Percentiles rank a stretch among this genome's conserved stretches.
phyloP scores from a whole-genome alignment of 2,797 vertebrate genomes.

The Neosilurus mollespiculum region DNA sequence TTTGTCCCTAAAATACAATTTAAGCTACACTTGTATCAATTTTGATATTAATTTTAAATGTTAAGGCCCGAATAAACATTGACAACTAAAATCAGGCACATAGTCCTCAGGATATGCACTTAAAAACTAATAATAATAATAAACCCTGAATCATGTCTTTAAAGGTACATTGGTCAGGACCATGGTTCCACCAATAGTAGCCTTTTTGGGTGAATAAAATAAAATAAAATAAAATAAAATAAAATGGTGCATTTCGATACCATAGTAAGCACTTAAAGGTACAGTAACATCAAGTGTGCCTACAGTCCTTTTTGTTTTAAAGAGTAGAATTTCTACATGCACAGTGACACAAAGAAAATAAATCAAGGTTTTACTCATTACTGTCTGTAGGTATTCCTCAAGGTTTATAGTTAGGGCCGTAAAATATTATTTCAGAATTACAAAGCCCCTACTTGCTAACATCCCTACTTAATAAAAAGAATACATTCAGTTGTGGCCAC shows the following conservation, averaged over 20 bases:
- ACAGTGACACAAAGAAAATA: not conserved
- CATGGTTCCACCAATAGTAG: not conserved
- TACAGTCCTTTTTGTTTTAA: not conserved
- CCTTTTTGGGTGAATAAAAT: not conserved
- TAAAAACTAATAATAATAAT: not conserved
- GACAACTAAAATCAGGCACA: not conserved
- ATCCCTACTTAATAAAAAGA: not conserved
- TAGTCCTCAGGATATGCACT: not conserved
- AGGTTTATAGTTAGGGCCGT: conserved; percentile 8
- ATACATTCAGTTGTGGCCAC: not conserved
- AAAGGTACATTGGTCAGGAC: not conserved
- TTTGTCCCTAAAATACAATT: not conserved
- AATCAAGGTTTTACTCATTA: not conserved
- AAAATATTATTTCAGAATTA: not conserved
- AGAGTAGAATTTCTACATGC: not conserved
- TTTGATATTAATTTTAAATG: not conserved
- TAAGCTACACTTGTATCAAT: not conserved
- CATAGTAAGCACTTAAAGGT: not conserved
- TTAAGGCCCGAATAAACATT: not conserved
- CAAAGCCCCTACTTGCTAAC: not conserved
- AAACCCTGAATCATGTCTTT: not conserved
- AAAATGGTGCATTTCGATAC: not conserved
- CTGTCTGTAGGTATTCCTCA: not conserved
- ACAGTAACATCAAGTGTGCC: not conserved
- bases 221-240: not conserved